A percentile compares a stretch with the other conserved stretches of the same genome.
These are phyloP conservation scores for Lasiurus borealis DNA, from an alignment of 2,113 vertebrate species.

Conservation along the genomic window DNA sequence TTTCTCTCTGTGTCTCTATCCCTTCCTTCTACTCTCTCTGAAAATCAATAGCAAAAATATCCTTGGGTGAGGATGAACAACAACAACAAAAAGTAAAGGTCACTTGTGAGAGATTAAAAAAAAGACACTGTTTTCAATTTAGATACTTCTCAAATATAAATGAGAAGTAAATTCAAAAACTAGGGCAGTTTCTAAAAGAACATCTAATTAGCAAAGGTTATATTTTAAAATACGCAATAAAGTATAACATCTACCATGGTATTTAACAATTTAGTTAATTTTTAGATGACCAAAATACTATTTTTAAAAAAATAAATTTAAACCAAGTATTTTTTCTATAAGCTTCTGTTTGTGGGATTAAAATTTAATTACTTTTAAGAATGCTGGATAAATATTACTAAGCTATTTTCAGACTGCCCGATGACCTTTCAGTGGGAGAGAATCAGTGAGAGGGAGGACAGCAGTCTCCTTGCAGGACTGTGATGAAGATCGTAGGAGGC, in stretches of 20 bases:
- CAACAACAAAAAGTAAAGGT: neutral
- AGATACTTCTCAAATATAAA: neutral
- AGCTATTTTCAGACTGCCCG: neutral
- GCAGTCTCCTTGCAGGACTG: neutral
- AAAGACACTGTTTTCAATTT: constrained; percentile 2
- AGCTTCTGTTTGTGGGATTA: neutral
- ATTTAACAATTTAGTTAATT: constrained; percentile 32
- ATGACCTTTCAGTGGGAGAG: neutral
- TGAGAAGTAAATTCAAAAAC: constrained; percentile 26
- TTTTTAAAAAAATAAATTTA: neutral
- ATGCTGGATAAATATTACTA: neutral
- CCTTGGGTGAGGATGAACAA: too few relatives aligned
- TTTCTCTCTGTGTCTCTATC: too few relatives aligned
- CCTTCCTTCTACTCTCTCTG: too few relatives aligned
- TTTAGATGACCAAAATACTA: constrained; percentile 53
- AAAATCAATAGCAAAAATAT: too few relatives aligned
- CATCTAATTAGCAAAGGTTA: constrained; percentile 4
- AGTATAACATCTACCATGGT: neutral
- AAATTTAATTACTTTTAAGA: constrained; percentile 50
- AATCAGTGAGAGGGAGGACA: neutral
- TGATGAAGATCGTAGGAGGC: neutral
- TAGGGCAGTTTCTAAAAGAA: constrained; percentile 28
- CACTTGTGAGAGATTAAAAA: neutral
- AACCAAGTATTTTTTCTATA: constrained; percentile 24
- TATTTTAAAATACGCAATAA: constrained; percentile 50